Base-by-base conservation (phyloP, 2,113 vertebrate species). In the Chrysochloris asiatica region DNA sequence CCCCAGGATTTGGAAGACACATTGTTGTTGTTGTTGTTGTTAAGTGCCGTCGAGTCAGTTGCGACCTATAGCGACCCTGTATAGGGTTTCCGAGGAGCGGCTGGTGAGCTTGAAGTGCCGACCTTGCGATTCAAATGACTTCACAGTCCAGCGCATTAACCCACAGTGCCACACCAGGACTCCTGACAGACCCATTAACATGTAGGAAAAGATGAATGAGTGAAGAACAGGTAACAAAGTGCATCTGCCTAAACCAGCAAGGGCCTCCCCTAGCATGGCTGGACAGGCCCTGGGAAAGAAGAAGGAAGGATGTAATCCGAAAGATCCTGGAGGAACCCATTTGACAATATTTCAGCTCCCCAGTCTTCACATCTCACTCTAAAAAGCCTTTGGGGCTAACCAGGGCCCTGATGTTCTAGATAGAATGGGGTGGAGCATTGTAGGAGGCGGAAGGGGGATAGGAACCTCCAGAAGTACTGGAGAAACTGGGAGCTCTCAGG, bases 321-420 rank as follows among this genome's bases (percentile, higher is more conserved):
- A 89, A 90, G 21, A 63, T 79, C n/a, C 67, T 82, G n/a, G 45
- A 93, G 79, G 69, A 86, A 88, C 59, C 10, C 33, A 30, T 22
- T 76, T 92, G 76, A 47, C 26, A 73, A 47, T 73, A 92, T 90
- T 93, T 92, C 59, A 87, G 21, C 30, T 54, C 38, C 33, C 36
- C 24, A 52, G 45, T 2, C 71, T 79, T 94, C 78, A 38, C 73
- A 69, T 19, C 36, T 36, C 36, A 69, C 19, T 11, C 36, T 69
- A 38, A 69, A 69, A 48, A 90, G 71, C 41, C 43, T 94, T 28
- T 72, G 52, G 13, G 36, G 33, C 30, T 38, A 89, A 82, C 9
- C 48, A 80, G 41, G 54, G 17, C 54, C 67, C 48, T 81, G 16
- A 59, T 54, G 56, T n/a, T n/a, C n/a, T n/a, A n/a, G 54, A 88